A percentile compares a stretch with the other conserved stretches of the same genome.
These are phyloP conservation scores for Raja brachyura DNA, from an alignment of 2,113 vertebrate species.

Conservation along the genomic window DNA sequence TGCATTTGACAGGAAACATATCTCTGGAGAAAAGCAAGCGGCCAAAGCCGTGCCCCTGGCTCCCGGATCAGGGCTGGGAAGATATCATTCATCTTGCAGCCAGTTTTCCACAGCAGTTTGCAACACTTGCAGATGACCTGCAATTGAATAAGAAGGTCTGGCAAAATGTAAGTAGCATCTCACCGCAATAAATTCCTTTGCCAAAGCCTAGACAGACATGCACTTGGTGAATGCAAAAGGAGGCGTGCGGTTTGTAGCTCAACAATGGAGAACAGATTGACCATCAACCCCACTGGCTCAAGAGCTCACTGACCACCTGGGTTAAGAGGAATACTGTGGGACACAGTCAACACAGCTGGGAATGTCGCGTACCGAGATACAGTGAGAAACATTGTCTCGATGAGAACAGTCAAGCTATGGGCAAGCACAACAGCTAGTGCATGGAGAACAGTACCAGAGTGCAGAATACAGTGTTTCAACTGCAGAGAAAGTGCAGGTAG, in stretches of 20 bases:
- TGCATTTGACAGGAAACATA: conserved; percentile 67
- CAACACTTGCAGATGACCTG: conserved; percentile 69
- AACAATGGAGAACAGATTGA: not conserved
- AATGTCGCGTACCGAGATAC: not conserved
- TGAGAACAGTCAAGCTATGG: too few relatives aligned
- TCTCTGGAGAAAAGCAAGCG: conserved; percentile 79
- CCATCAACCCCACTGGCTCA: not conserved
- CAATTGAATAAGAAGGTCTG: conserved; percentile 62
- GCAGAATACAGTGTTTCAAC: too few relatives aligned
- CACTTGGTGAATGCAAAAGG: not conserved
- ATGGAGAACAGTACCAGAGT: too few relatives aligned
- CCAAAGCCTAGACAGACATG: not conserved
- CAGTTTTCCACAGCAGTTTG: conserved; percentile 68
- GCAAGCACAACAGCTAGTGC: too few relatives aligned
- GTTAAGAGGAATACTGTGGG: not conserved
- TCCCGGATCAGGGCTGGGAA: conserved; percentile 89
- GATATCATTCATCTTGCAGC: conserved; percentile 75
- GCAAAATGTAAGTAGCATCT: conserved; percentile 66
- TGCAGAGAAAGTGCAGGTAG: too few relatives aligned
- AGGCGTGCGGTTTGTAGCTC: not conserved
- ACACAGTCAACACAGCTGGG: not conserved
- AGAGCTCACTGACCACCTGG: not conserved
- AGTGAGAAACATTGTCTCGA: too few relatives aligned
- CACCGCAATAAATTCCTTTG: not conserved
- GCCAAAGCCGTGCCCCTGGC: conserved; percentile 73